Evolutionary conservation across 2,797 vertebrate genomes (phyloP), one percentile per base, ranked within the genome.

Genomic region (Pempheris klunzingeri): DNA sequence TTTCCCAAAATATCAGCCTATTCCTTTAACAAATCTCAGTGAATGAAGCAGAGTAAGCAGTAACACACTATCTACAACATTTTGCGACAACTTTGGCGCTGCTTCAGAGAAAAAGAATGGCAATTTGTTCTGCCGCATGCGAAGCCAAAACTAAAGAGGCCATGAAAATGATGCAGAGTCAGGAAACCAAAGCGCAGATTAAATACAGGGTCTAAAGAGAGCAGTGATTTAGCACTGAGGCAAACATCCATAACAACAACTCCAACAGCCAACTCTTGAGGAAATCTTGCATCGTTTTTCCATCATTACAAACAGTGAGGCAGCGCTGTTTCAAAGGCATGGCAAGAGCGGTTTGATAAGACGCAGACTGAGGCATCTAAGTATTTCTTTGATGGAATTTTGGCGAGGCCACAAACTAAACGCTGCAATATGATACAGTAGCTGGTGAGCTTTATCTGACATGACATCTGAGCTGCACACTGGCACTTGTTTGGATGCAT

Each of bases 351-450:
- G 49, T 18, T 18, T 28, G 68, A 82, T 71, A 60, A 80, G 74
- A 59, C 10, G 30, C 12, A n/a, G 55, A 78, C 74, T 20, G 58
- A 63, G 60, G 55, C 74, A 67, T 71, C 58, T 79, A 79, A 68
- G 60, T 63, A 69, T 84, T 84, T 74, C 68, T 85, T 74, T 83
- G 62, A 81, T 81, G 63, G 74, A 54, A 67, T 34, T 60, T 61
- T 71, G 64, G 77, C 64, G 28, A 28, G 63, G 54, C 58, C 59
- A 67, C 52, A 62, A 57, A 75, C 38, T 74, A 55, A 71, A 47
- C 34, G 49, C 70, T 67, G 71, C 66, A 84, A 81, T 62, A 52
- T 0, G 70, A 87, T 71, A 69, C 54, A 10, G 53, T 4, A 20
- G 60, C 67, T 32, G 71, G 60, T 38, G 54, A 66, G 60, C 62